Percentiles rank a stretch among this genome's conserved stretches.
phyloP scores from a whole-genome alignment of 1,140 invertebrate species.

The Trichonephila clavata region DNA sequence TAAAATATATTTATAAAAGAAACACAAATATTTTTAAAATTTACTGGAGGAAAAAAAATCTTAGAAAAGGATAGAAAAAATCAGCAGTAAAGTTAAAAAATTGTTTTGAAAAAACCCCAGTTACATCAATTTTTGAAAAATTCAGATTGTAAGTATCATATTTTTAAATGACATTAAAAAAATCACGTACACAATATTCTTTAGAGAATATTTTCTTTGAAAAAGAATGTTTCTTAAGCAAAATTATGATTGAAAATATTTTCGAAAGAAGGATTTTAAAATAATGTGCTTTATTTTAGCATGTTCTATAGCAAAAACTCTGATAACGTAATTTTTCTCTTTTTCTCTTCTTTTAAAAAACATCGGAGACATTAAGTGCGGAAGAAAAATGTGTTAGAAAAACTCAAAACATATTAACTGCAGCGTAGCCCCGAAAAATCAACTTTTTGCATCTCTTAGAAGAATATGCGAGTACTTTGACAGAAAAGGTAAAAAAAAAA shows the following conservation, averaged over 20 bases:
- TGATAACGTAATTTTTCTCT: background rate
- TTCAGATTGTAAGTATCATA: too few relatives aligned
- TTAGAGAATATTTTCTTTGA: background rate
- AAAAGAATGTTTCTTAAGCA: background rate
- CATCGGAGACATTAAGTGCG: background rate
- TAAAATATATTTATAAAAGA: too few relatives aligned
- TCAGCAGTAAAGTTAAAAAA: too few relatives aligned
- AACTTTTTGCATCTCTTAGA: constrained; percentile 35
- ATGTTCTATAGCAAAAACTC: background rate
- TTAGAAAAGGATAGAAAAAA: too few relatives aligned
- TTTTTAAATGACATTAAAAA: too few relatives aligned
- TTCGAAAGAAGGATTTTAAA: background rate
- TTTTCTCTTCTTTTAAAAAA: background rate
- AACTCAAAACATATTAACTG: constrained; percentile 24
- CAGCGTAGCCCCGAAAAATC: background rate
- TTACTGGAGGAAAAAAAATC: too few relatives aligned
- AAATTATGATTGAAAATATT: background rate
- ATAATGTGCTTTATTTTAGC: background rate
- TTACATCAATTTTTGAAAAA: too few relatives aligned
- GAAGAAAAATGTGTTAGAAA: background rate
- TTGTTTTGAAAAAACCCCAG: too few relatives aligned
- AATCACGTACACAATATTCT: background rate
- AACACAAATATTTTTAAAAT: too few relatives aligned
- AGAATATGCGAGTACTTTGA: background rate
- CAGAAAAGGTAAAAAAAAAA: constrained; percentile 1